Conservation (phyloP, 2,888 invertebrate species). For the Gymnocheta viridis region DNA sequence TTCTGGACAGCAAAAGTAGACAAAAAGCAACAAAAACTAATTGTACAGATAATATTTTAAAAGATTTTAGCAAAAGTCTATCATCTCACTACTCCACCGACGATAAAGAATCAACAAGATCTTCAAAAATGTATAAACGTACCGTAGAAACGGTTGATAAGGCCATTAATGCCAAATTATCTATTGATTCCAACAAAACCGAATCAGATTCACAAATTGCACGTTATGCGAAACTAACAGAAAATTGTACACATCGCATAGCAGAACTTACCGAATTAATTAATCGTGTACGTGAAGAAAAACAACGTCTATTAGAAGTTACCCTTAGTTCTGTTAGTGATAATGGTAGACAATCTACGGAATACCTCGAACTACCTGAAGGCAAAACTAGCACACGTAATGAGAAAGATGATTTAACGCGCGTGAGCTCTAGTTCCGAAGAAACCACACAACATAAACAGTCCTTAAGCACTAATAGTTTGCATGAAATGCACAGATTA, state of each 20-base stretch:
- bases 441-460: slow-evolving; percentile 36
- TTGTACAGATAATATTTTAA: background rate
- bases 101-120: slow-evolving; percentile 28
- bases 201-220: slow-evolving; percentile 71
- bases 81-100: slow-evolving; percentile 32
- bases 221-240: slow-evolving; percentile 83
- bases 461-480: slow-evolving; percentile 20
- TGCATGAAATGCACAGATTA: slow-evolving; percentile 30
- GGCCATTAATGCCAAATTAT: slow-evolving; percentile 27
- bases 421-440: slow-evolving; percentile 51
- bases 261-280: slow-evolving; percentile 84
- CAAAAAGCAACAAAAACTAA: background rate
- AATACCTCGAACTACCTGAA: slow-evolving; percentile 79
- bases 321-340: slow-evolving; percentile 80
- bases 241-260: slow-evolving; percentile 84
- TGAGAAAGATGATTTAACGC: slow-evolving; percentile 45
- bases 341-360: slow-evolving; percentile 79
- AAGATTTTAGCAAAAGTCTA: slow-evolving; percentile 23
- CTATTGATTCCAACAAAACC: slow-evolving; percentile 32
- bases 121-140: background rate
- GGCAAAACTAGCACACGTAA: slow-evolving; percentile 32
- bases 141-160: slow-evolving; percentile 49
- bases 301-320: slow-evolving; percentile 82
- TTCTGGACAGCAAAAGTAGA: background rate
- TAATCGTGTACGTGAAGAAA: slow-evolving; percentile 84